Percentiles rank a stretch among this genome's conserved stretches.
These are phyloP conservation scores for Puma concolor DNA, from an alignment of 2,113 vertebrate species.

Conservation along the genomic window DNA sequence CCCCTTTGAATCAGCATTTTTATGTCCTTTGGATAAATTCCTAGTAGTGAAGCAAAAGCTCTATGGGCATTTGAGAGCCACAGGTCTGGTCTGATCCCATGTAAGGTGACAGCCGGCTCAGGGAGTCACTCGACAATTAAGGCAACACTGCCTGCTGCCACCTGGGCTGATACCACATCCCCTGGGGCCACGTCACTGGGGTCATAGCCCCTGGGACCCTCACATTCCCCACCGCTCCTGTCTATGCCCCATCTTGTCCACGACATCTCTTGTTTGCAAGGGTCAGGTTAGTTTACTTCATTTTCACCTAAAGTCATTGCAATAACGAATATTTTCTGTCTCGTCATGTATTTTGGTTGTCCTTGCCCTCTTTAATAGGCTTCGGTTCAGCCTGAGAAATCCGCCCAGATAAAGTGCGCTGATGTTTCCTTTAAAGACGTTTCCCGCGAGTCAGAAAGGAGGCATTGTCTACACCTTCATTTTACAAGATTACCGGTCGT, in stretches of 20 bases:
- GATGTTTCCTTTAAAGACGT: background rate
- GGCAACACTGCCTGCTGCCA: background rate
- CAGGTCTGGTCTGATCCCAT: background rate
- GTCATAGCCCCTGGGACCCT: accelerated
- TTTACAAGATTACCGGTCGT: background rate
- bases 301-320: accelerated
- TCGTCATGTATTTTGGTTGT: background rate
- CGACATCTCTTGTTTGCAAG: background rate
- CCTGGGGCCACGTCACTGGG: background rate
- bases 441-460: background rate
- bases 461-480: background rate
- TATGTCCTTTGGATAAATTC: too few relatives aligned
- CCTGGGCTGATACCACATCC: background rate
- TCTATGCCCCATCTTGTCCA: accelerated
- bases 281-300: background rate
- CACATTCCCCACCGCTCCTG: accelerated
- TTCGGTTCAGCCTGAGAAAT: background rate
- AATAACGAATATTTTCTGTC: accelerated
- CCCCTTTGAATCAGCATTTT: too few relatives aligned
- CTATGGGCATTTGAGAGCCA: background rate
- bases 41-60: background rate
- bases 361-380: background rate
- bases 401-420: too few relatives aligned
- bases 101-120: background rate
- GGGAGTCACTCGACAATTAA: background rate